Percentiles rank a stretch among this genome's conserved stretches.
Conservation (phyloP, 2,797 vertebrate genomes). For the Apogon hyalosoma region DNA sequence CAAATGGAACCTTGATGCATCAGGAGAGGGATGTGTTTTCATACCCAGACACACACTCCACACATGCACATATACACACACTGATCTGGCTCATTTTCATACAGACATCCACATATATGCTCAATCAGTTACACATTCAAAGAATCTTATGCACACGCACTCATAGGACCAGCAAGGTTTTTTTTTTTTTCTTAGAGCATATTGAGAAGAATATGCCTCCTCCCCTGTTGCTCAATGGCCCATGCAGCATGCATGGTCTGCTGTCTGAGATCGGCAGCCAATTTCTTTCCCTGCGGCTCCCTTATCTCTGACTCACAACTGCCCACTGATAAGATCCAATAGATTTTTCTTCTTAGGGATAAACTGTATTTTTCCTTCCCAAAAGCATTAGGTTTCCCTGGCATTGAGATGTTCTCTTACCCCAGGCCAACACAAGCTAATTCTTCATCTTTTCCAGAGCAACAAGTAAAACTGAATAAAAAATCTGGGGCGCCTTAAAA, state of each 20-base stretch:
- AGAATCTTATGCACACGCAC: constrained; percentile 26
- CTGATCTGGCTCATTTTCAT: constrained; percentile 19
- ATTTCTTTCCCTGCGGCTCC: constrained; percentile 59
- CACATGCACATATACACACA: constrained; percentile 12
- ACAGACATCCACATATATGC: constrained; percentile 6
- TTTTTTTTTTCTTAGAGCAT: constrained; percentile 37
- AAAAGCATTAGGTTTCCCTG: constrained; percentile 58
- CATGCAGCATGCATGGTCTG: constrained; percentile 37
- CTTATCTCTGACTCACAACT: constrained; percentile 76
- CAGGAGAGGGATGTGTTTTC: constrained; percentile 66
- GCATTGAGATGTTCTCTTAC: constrained; percentile 46
- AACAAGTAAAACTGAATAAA: constrained; percentile 37
- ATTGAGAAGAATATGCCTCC: constrained; percentile 37
- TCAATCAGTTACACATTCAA: constrained; percentile 10
- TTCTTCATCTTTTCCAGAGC: constrained; percentile 30
- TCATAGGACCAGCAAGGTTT: constrained; percentile 14
- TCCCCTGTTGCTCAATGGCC: constrained; percentile 28
- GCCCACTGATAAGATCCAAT: constrained; percentile 74
- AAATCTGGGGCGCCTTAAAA: neutral
- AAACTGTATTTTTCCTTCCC: constrained; percentile 56
- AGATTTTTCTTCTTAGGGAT: constrained; percentile 66
- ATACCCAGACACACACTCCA: constrained; percentile 35
- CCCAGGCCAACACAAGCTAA: constrained; percentile 9
- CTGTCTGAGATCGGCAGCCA: constrained; percentile 59
- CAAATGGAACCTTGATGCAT: constrained; percentile 73